phyloP scores from a whole-genome alignment of 2,797 vertebrate genomes.

The Coreius guichenoti region DNA sequence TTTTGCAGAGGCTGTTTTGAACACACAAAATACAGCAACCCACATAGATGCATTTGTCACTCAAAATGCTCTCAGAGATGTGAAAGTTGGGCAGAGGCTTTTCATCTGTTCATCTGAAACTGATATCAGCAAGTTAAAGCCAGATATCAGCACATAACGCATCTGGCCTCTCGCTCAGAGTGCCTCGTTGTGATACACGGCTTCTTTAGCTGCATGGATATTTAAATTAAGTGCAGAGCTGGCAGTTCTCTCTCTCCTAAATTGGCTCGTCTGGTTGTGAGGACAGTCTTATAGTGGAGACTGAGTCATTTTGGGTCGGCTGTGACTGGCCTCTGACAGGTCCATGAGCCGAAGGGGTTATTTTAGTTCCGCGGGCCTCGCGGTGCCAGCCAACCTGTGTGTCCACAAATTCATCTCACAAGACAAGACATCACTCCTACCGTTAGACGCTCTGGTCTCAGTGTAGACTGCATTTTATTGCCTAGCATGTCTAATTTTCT shows the following conservation, averaged over 20 bases:
- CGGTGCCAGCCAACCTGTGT: conserved; percentile 34
- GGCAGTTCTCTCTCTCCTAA: conserved; percentile 28
- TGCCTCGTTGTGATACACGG: neutral
- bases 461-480: neutral
- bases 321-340: conserved; percentile 49
- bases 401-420: conserved; percentile 20
- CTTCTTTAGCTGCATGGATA: conserved; percentile 29
- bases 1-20: conserved; percentile 66
- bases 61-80: conserved; percentile 35
- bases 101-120: conserved; percentile 15
- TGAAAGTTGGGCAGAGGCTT: conserved; percentile 24
- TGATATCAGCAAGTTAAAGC: conserved; percentile 20
- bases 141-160: conserved; percentile 27
- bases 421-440: neutral
- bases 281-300: conserved; percentile 23
- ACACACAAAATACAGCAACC: conserved; percentile 21
- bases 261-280: conserved; percentile 25
- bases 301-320: conserved; percentile 37
- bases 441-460: neutral
- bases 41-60: conserved; percentile 18
- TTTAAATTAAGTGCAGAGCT: conserved; percentile 44
- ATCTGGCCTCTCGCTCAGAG: conserved; percentile 16
- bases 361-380: conserved; percentile 46
- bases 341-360: conserved; percentile 43
- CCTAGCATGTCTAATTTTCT: conserved; percentile 8